Percentiles rank a stretch among this genome's conserved stretches.
Conservation (phyloP, 2,888 invertebrate genomes). For the Gymnocheta viridis region DNA sequence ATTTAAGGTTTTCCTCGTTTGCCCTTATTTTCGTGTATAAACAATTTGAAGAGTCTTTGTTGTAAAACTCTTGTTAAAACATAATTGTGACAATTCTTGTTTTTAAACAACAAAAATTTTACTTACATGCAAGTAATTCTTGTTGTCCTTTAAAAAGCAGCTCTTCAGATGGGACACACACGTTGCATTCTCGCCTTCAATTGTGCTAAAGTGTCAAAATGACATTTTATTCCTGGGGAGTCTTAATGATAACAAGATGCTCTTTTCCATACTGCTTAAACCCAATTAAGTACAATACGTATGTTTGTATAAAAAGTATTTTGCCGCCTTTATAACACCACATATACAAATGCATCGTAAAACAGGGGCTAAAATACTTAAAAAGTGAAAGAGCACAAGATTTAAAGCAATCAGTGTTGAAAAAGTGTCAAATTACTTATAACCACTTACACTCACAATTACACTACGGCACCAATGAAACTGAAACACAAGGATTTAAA, state of each 20-base stretch:
- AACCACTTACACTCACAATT: constrained; percentile 65
- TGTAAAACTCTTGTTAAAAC: constrained; percentile 49
- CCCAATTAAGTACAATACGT: constrained; percentile 32
- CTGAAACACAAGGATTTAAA: background rate
- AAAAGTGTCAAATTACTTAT: constrained; percentile 73
- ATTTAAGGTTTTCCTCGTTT: constrained; percentile 19
- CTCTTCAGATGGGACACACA: constrained; percentile 70
- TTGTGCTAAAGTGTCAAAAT: constrained; percentile 71
- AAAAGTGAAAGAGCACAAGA: constrained; percentile 52
- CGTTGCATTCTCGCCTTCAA: constrained; percentile 56
- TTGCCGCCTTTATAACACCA: constrained; percentile 54
- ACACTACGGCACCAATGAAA: constrained; percentile 17
- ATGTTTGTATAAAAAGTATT: constrained; percentile 23
- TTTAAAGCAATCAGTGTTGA: constrained; percentile 71
- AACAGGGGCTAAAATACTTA: constrained; percentile 51
- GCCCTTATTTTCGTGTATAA: constrained; percentile 6
- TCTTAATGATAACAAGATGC: constrained; percentile 54
- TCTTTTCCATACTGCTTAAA: constrained; percentile 22
- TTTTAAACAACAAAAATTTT: constrained; percentile 36
- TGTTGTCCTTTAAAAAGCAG: constrained; percentile 18
- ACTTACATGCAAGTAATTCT: constrained; percentile 33
- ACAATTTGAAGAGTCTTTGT: background rate
- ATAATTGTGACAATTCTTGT: constrained; percentile 63
- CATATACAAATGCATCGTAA: background rate
- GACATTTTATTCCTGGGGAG: constrained; percentile 68